A percentile compares a stretch with the other conserved stretches of the same genome.
Evolutionary conservation across 2,797 vertebrate species (phyloP).

Genomic region (Sebastes variabilis): DNA sequence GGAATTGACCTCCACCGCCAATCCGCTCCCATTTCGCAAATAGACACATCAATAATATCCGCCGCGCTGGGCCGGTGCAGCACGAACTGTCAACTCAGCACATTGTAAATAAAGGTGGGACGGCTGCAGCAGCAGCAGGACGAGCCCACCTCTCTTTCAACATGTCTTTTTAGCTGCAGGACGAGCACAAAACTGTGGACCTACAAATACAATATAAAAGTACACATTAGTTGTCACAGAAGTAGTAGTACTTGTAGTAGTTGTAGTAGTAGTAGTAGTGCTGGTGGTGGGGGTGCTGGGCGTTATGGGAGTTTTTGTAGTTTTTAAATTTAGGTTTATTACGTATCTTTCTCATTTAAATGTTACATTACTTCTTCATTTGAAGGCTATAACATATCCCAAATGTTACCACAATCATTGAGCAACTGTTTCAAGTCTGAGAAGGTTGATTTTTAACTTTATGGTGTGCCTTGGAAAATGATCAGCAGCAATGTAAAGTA

Average conservation of each 20-base stretch:
- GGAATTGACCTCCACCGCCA: conserved; percentile 59
- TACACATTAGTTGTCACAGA: background rate
- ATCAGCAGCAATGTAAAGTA: too few relatives aligned
- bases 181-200: background rate
- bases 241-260: background rate
- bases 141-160: background rate
- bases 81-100: conserved; percentile 47
- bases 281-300: background rate
- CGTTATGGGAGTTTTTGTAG: background rate
- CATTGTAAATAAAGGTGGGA: conserved; percentile 35
- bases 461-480: too few relatives aligned
- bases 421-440: background rate
- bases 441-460: too few relatives aligned
- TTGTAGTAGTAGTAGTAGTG: background rate
- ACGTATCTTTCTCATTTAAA: background rate
- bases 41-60: conserved; percentile 62
- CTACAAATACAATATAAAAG: background rate
- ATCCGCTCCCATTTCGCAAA: conserved; percentile 22
- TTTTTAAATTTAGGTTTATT: background rate
- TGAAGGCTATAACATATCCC: background rate
- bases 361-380: background rate
- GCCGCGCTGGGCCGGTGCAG: background rate
- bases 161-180: background rate
- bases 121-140: background rate
- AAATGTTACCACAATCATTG: background rate